These are phyloP conservation scores for Danio jaintianensis DNA, from an alignment of 2,797 vertebrate species.

Conservation along the genomic window DNA sequence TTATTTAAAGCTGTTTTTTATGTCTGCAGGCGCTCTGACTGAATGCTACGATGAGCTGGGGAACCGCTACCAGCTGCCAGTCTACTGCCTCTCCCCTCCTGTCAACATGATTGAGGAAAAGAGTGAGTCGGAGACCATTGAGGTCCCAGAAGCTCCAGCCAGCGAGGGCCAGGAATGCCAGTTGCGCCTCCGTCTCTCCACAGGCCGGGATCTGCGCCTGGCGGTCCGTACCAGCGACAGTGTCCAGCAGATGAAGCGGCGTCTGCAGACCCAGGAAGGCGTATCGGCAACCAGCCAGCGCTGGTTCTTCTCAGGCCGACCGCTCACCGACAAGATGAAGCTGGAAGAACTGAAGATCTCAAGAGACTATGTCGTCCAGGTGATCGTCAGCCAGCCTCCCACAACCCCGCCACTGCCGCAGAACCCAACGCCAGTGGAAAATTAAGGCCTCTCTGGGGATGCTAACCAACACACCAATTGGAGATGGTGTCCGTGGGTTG, in stretches of 20 bases:
- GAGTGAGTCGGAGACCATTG: conserved; percentile 87
- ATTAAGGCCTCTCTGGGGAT: conserved; percentile 72
- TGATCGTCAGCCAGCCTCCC: conserved; percentile 93
- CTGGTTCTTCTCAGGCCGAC: conserved; percentile 98
- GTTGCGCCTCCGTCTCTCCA: conserved; percentile 94
- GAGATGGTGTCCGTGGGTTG: not conserved
- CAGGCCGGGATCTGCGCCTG: conserved; percentile 92
- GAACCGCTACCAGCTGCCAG: conserved; percentile 97
- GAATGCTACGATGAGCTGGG: conserved; percentile 99
- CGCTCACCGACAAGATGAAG: conserved; percentile 95
- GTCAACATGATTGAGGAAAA: conserved; percentile 99
- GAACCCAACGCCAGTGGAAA: conserved; percentile 88
- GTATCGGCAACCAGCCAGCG: conserved; percentile 88
- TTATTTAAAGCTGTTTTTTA: not conserved
- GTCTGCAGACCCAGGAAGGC: conserved; percentile 88
- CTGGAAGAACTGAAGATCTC: conserved; percentile 98
- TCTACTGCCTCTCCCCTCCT: conserved; percentile 95
- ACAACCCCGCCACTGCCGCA: conserved; percentile 75
- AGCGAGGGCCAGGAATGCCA: conserved; percentile 91
- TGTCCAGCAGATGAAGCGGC: conserved; percentile 94
- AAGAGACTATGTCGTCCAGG: conserved; percentile 98
- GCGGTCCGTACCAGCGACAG: conserved; percentile 91
- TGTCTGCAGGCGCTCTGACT: conserved; percentile 87
- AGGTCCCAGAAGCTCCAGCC: conserved; percentile 87
- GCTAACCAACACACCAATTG: not conserved